Evolutionary conservation across 2,888 invertebrate species (phyloP), one percentile per base, ranked within the genome.

Genomic region (Sacculina carcini): DNA sequence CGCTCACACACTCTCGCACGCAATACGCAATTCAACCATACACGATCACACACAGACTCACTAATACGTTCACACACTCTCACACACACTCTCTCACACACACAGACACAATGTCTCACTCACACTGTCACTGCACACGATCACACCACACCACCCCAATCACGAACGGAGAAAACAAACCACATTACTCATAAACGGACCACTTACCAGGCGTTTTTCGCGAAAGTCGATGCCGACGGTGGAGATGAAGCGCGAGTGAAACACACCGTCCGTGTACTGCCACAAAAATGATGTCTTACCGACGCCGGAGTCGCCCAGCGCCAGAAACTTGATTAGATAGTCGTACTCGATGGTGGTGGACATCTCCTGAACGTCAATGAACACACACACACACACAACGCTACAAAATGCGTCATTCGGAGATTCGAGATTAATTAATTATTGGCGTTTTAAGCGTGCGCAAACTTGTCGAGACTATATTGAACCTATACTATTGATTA

Each of bases 191-290:
- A 6, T 40, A 40, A 12, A 10, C 10, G 23, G 14, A 5, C 9
- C 32, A 29, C 64, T 59, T 68, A 87, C 90, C 72, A 94, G 73
- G 66, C 85, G 73, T 68, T 94, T 94, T 68, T 94, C 92, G 63
- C 89, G 75, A 66, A 94, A 94, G 69, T 96, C 94, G 61, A 94
- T 92, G 52, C 94, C 94, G 53, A 94, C 92, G 14, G 94, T 94
- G 4, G 92, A 90, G 59, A 89, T 85, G 65, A 92, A 96, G 64
- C 83, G 79, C 5, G 83, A 78, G 63, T 85, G 82, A 66, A 92
- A 96, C 24, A 76, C 73, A 51, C 84, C 86, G 67, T 92, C 90
- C 3, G 90, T 90, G 64, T 92, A 96, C 62, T 90, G 90, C 65
- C 84, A 87, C 19, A 96, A 71, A 62, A 94, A 85, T 62, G 89